Evolutionary conservation across 2,888 invertebrate species (phyloP).

Genomic region (Pyralis farinalis): DNA sequence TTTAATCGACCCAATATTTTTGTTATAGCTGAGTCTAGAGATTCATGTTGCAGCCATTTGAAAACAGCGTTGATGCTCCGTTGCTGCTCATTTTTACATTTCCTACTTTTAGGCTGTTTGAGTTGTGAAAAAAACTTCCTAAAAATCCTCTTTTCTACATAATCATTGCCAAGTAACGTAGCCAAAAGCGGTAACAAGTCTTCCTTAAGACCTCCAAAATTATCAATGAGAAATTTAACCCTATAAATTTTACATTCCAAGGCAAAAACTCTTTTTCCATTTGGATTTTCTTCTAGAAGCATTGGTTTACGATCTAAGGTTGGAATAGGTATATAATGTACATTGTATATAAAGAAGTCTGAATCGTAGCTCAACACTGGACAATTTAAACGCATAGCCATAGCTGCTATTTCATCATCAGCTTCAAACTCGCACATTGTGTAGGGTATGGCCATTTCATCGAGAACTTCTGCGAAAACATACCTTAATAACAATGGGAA

Average conservation of each 20-base stretch:
- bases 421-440: conserved; percentile 93
- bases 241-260: conserved; percentile 87
- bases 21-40: conserved; percentile 84
- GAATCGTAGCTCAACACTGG: conserved; percentile 96
- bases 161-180: conserved; percentile 94
- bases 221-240: conserved; percentile 84
- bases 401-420: conserved; percentile 91
- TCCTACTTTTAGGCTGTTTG: conserved; percentile 78
- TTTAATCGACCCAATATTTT: conserved; percentile 84
- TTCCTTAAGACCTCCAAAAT: conserved; percentile 84
- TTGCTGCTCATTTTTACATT: conserved; percentile 82
- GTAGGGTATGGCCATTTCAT: conserved; percentile 83
- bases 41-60: conserved; percentile 88
- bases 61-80: conserved; percentile 86
- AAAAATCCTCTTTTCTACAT: conserved; percentile 85
- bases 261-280: conserved; percentile 51
- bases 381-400: conserved; percentile 89
- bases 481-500: conserved; percentile 89
- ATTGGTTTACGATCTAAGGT: conserved; percentile 80
- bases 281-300: conserved; percentile 33
- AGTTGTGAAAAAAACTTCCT: conserved; percentile 85
- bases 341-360: conserved; percentile 95
- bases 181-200: conserved; percentile 89
- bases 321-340: conserved; percentile 89
- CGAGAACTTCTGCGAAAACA: conserved; percentile 86